phyloP scores from a whole-genome alignment of 2,113 vertebrate species.

The Takifugu flavidus region DNA sequence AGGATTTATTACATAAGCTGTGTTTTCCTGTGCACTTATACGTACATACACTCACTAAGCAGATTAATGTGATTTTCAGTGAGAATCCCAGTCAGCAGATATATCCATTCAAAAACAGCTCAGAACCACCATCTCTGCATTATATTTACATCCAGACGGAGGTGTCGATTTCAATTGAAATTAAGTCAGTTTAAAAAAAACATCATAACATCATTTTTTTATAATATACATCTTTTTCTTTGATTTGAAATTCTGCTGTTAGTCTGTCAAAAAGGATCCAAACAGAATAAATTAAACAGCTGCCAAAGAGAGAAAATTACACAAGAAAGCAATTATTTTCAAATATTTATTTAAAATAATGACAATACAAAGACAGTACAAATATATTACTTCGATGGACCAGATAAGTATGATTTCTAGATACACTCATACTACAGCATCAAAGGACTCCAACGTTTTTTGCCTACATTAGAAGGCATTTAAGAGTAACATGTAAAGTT shows the following conservation, averaged over 20 bases:
- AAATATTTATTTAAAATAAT: slow-evolving; percentile 76
- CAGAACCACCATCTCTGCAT: background rate
- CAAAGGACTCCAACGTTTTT: slow-evolving; percentile 7
- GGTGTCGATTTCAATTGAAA: background rate
- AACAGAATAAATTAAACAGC: background rate
- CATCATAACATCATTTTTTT: no score
- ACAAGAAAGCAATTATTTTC: slow-evolving; percentile 32
- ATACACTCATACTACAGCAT: slow-evolving; percentile 22
- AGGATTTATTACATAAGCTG: slow-evolving; percentile 70
- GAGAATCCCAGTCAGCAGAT: slow-evolving; percentile 51
- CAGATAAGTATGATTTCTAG: slow-evolving; percentile 49
- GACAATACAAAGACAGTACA: slow-evolving; percentile 72
- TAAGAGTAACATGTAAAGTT: slow-evolving; percentile 29
- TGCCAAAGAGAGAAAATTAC: background rate
- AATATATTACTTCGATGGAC: slow-evolving; percentile 56
- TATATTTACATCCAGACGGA: background rate
- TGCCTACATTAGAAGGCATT: slow-evolving; percentile 59
- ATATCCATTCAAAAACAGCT: slow-evolving; percentile 58
- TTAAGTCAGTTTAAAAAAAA: background rate
- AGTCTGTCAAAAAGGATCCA: background rate
- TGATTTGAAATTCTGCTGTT: no score
- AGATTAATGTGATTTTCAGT: slow-evolving; percentile 64
- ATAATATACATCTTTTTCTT: no score
- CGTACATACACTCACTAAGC: slow-evolving; percentile 57
- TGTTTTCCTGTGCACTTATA: slow-evolving; percentile 54